Base-by-base conservation (phyloP, 2,888 invertebrate species). In the Germaria angustata region DNA sequence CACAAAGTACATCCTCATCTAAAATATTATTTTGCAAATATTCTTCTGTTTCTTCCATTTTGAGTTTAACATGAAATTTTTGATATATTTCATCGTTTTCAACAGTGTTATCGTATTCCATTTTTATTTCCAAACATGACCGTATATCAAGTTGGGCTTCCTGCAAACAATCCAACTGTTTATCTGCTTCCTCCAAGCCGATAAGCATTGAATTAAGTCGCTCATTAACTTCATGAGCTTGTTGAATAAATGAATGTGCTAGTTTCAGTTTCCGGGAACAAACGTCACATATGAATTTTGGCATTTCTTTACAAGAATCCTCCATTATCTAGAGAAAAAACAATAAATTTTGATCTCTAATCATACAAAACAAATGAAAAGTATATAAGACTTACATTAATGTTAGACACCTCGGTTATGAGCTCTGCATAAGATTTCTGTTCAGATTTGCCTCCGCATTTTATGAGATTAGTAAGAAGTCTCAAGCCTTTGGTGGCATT, bases 241-340 rank as follows among this genome's bases (percentile, higher is more conserved):
- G 78, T 71, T 75, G 65, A 20, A 82, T 63, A 49, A 82, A 82
- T 34, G 69, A 69, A 71, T 82, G 53, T 0, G 82, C 65, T 8
- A 20, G 13, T 61, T 71, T 79, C 3, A 82, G 15, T 59, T 79
- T 82, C 0, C 51, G 55, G 3, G 51, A 65, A 36, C 82, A 79
- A 13, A 28, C 24, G 1, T 44, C 44, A 11, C 78, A 79, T 44
- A 82, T 82, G 53, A 22, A 71, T 44, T 79, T 51, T 2, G 78
- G 78, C 44, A 82, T 28, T 53, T 75, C 59, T 13, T 34, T 44
- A n/a, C 9, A 55, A n/a, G 13, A 28, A 9, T 71, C 57, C 0
- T 69, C 65, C 41, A 57, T 49, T 46, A 75, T 17, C 78, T 81
- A 4, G 1, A 61, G 41, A 3, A 39, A 34, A 1, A 22, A 9